Percentiles rank a stretch among this genome's conserved stretches.
Conservation (phyloP, 64 coral and sea anemone genomes). For the Pachyseris speciosa region DNA sequence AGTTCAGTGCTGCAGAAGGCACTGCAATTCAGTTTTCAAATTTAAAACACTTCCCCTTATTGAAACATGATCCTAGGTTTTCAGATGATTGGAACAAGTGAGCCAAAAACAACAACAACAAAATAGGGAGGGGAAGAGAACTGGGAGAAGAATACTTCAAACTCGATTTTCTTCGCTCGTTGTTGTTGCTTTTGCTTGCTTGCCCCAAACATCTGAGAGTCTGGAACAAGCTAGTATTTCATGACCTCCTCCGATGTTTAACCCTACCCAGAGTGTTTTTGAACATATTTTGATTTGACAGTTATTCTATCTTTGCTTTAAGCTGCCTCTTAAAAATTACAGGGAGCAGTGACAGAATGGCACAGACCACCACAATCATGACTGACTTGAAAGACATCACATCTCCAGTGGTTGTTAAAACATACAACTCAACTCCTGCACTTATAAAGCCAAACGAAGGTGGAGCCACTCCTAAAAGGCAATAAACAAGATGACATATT, state of each 20-base stretch:
- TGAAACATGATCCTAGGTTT: too few relatives aligned
- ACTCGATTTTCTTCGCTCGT: background rate
- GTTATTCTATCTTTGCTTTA: constrained; percentile 86
- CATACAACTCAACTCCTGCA: constrained; percentile 94
- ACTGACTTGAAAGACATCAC: constrained; percentile 92
- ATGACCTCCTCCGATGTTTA: background rate
- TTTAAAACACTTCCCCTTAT: too few relatives aligned
- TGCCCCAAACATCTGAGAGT: too few relatives aligned
- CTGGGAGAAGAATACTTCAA: background rate
- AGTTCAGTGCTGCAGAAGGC: too few relatives aligned
- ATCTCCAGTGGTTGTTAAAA: constrained; percentile 94
- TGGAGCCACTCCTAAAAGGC: constrained; percentile 82
- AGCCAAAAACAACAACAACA: too few relatives aligned
- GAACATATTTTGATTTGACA: too few relatives aligned
- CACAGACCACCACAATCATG: constrained; percentile 85
- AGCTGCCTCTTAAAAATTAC: constrained; percentile 93
- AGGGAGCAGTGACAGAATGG: constrained; percentile 83
- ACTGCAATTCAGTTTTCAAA: too few relatives aligned
- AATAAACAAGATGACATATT: background rate
- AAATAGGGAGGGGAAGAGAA: too few relatives aligned
- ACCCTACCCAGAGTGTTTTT: background rate
- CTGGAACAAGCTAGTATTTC: too few relatives aligned
- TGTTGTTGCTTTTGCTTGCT: too few relatives aligned
- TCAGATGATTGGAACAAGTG: too few relatives aligned
- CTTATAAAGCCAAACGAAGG: constrained; percentile 99